Percentiles rank a stretch among this genome's conserved stretches.
These are phyloP conservation scores for Lindbergichthys nudifrons DNA, from an alignment of 2,797 vertebrate genomes.

Conservation along the genomic window DNA sequence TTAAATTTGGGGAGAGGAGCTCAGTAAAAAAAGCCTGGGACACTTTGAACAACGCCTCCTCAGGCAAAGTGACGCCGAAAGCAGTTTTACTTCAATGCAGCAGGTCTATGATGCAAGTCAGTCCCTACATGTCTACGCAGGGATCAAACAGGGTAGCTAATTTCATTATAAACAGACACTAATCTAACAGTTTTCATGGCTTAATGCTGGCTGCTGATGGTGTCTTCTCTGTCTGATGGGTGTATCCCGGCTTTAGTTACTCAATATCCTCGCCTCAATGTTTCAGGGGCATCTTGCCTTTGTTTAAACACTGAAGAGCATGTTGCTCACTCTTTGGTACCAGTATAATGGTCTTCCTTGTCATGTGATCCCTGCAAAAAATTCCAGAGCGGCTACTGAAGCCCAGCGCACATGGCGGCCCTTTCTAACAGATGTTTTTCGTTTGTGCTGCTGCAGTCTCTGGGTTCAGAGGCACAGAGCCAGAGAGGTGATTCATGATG, in stretches of 20 bases:
- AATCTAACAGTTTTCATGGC: slow-evolving; percentile 29
- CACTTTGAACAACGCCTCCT: slow-evolving; percentile 47
- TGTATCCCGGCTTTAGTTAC: slow-evolving; percentile 42
- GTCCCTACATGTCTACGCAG: slow-evolving; percentile 11
- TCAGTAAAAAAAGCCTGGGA: slow-evolving; percentile 41
- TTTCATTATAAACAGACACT: slow-evolving; percentile 43
- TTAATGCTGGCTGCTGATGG: slow-evolving; percentile 20
- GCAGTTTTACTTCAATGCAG: slow-evolving; percentile 23
- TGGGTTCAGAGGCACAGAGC: slow-evolving; percentile 72
- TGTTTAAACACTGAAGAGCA: slow-evolving; percentile 56
- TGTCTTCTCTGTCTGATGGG: slow-evolving; percentile 30
- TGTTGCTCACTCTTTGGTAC: slow-evolving; percentile 51
- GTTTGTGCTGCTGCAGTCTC: slow-evolving; percentile 81
- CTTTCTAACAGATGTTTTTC: slow-evolving; percentile 86
- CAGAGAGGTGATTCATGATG: slow-evolving; percentile 84
- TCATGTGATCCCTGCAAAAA: slow-evolving; percentile 80
- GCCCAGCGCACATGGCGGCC: slow-evolving; percentile 78
- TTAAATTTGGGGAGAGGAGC: slow-evolving; percentile 36
- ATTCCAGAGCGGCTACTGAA: slow-evolving; percentile 78
- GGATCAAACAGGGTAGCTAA: slow-evolving; percentile 37
- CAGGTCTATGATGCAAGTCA: slow-evolving; percentile 34
- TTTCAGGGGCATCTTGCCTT: slow-evolving; percentile 47
- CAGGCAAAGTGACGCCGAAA: slow-evolving; percentile 26
- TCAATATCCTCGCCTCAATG: slow-evolving; percentile 7
- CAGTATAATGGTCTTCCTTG: slow-evolving; percentile 64